Evolutionary conservation across 2,797 vertebrate species (phyloP), one percentile per base, ranked within the genome.

Genomic region (Numenius phaeopus): DNA sequence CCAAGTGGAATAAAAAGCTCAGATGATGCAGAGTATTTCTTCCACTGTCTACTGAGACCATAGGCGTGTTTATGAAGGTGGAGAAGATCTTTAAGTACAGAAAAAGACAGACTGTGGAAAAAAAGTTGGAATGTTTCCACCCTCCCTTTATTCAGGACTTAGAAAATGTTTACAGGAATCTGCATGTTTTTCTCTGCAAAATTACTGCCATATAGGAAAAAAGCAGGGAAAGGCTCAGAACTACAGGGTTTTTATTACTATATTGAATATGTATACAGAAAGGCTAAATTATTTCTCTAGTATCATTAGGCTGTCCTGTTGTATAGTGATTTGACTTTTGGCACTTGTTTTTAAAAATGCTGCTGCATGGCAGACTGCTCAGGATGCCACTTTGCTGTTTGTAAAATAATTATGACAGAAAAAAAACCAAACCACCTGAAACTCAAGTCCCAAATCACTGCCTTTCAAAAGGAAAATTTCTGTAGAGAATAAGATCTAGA

Each of bases 151-250:
- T 92, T 94, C 94, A 94, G 57, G 89, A 94, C 72, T 94, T 91
- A 94, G 59, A 71, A 73, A 72, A 87, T 61, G 81, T 96, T 97
- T 96, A 96, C 92, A 83, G 26, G 32, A 84, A 24, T 49, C 39
- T 79, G n/a, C 6, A 1, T 71, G 50, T 75, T 94, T 93, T 94
- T 96, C 75, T 70, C 76, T 81, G 84, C 77, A 66, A 64, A 90
- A 55, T 76, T 76, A 42, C 58, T 93, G 58, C 62, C 77, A 30
- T 70, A 14, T 29, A 86, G 66, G 61, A 64, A 89, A 71, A 71
- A 79, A 79, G 18, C 71, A 85, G 91, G 67, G 76, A 73, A 84
- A 79, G 47, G 14, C 71, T 88, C 10, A 26, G 47, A 84, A 70
- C 30, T 16, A 11, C 66, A 69, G 54, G 44, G 18, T 0, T 50